These are phyloP conservation scores for Temnothorax longispinosus DNA, from an alignment of 1,140 invertebrate genomes.

Conservation along the genomic window DNA sequence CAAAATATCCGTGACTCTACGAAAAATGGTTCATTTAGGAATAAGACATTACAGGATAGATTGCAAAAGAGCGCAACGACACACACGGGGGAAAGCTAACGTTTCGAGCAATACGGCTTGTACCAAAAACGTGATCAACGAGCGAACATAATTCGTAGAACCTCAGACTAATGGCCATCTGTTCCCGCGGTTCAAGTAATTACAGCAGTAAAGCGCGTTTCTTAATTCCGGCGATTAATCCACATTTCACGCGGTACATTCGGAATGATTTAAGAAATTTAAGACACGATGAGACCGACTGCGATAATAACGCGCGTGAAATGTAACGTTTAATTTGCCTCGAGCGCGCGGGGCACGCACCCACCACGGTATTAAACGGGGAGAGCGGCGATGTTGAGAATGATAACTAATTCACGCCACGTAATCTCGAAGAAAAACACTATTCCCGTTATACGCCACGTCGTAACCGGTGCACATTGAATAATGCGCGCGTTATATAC, in stretches of 20 bases:
- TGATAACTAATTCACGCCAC: slow-evolving; percentile 57
- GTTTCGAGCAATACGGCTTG: slow-evolving; percentile 41
- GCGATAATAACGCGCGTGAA: slow-evolving; percentile 58
- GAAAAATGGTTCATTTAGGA: slow-evolving; percentile 3
- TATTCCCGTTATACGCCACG: slow-evolving; percentile 21
- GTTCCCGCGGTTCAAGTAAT: slow-evolving; percentile 59
- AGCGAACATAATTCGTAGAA: slow-evolving; percentile 56
- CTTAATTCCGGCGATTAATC: slow-evolving; percentile 59
- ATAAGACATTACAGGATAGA: background rate
- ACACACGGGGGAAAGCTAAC: slow-evolving; percentile 14
- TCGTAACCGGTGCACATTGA: slow-evolving; percentile 21
- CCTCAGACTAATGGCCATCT: slow-evolving; percentile 57
- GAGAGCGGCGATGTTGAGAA: slow-evolving; percentile 44
- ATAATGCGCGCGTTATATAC: slow-evolving; percentile 37
- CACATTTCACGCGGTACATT: slow-evolving; percentile 56
- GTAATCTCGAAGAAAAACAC: slow-evolving; percentile 58
- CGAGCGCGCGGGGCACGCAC: background rate
- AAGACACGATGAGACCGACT: slow-evolving; percentile 7
- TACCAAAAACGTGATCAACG: slow-evolving; percentile 60
- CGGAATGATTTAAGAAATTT: slow-evolving; percentile 61
- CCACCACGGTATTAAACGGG: slow-evolving; percentile 18
- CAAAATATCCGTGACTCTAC: background rate
- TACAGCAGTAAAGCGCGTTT: slow-evolving; percentile 52
- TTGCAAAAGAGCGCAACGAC: slow-evolving; percentile 6
- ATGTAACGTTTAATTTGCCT: slow-evolving; percentile 42